Conservation (phyloP, 2,113 vertebrate genomes). For the Toxotes chatareus region DNA sequence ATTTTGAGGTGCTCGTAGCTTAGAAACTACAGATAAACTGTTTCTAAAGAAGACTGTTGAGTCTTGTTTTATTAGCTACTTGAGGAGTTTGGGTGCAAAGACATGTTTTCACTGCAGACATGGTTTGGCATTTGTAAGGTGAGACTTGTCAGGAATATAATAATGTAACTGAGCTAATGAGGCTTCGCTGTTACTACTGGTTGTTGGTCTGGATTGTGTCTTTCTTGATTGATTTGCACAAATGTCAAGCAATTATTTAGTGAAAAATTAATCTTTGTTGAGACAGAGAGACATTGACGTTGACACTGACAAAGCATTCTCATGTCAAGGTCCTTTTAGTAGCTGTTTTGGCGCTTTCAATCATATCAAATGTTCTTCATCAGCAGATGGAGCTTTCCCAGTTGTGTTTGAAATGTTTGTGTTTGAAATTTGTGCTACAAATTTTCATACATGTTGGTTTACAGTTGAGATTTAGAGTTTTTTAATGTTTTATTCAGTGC, state of each 20-base stretch:
- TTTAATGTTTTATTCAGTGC: not conserved
- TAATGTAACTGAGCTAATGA: slow-evolving; percentile 45
- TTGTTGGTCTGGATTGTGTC: slow-evolving; percentile 23
- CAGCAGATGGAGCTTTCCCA: no score
- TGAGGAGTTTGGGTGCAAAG: slow-evolving; percentile 26
- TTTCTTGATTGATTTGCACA: no score
- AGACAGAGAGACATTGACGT: no score
- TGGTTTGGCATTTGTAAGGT: not conserved
- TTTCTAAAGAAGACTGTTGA: slow-evolving; percentile 23
- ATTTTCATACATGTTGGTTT: no score
- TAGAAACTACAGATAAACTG: slow-evolving; percentile 33
- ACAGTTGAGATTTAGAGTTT: no score
- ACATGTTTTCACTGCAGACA: slow-evolving; percentile 16
- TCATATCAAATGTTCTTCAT: not conserved
- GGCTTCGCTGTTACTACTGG: not conserved
- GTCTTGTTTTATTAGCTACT: slow-evolving; percentile 35
- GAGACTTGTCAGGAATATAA: slow-evolving; percentile 39
- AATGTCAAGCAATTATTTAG: no score
- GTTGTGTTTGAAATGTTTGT: no score
- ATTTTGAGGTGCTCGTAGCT: slow-evolving; percentile 32
- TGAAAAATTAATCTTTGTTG: no score
- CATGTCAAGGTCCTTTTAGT: not conserved
- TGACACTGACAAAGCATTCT: no score
- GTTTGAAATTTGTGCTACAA: no score
- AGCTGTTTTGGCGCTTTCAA: not conserved